These are phyloP conservation scores for Abrostola tripartita DNA, from an alignment of 2,888 invertebrate genomes.

Conservation along the genomic window DNA sequence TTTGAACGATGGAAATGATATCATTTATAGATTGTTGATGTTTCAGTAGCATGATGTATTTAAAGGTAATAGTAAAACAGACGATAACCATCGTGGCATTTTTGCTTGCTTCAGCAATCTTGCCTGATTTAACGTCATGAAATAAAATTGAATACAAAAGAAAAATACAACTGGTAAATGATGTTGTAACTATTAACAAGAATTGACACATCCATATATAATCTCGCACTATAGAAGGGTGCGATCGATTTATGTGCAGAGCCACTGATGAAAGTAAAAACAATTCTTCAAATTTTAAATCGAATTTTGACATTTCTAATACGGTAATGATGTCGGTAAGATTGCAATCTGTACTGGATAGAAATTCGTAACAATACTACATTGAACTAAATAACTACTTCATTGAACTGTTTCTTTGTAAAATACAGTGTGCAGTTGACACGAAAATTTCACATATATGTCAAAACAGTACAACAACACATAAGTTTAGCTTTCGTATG, in stretches of 20 bases:
- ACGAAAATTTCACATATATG: constrained; percentile 31
- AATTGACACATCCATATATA: constrained; percentile 58
- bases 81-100: constrained; percentile 69
- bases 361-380: neutral
- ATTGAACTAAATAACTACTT: too few relatives aligned
- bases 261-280: constrained; percentile 61
- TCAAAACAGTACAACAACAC: too few relatives aligned
- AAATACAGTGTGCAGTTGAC: constrained; percentile 53
- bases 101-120: constrained; percentile 68
- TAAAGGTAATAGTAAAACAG: constrained; percentile 63
- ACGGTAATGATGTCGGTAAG: neutral
- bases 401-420: constrained; percentile 40
- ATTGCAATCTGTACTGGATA: neutral
- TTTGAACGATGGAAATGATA: constrained; percentile 64
- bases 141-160: constrained; percentile 62
- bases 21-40: constrained; percentile 59
- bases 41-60: constrained; percentile 65
- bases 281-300: constrained; percentile 62
- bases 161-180: constrained; percentile 39
- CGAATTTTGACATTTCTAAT: constrained; percentile 36
- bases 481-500: too few relatives aligned
- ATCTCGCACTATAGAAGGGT: constrained; percentile 59
- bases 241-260: constrained; percentile 64
- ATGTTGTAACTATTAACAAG: constrained; percentile 41
- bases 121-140: constrained; percentile 62